These are phyloP conservation scores for Herminia tarsipennalis DNA, from an alignment of 2,888 invertebrate species.

Conservation along the genomic window DNA sequence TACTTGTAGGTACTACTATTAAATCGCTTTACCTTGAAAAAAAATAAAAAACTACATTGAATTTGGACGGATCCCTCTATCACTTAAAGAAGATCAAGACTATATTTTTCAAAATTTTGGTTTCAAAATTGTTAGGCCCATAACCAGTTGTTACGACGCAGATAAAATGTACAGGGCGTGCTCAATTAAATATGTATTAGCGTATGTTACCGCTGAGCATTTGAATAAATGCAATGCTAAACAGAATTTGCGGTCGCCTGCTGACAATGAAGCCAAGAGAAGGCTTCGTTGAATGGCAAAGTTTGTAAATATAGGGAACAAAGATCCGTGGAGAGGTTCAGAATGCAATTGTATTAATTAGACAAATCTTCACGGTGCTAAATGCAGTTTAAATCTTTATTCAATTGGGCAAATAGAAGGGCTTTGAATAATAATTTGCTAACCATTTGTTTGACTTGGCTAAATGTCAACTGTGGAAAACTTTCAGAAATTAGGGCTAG, in stretches of 20 bases:
- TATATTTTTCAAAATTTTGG: constrained; percentile 26
- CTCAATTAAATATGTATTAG: constrained; percentile 80
- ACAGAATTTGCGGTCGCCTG: constrained; percentile 49
- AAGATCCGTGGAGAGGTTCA: constrained; percentile 36
- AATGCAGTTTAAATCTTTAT: constrained; percentile 36
- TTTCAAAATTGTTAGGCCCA: constrained; percentile 47
- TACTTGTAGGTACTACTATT: no score
- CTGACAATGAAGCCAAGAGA: constrained; percentile 48
- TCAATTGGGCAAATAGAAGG: constrained; percentile 37
- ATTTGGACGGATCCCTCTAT: background rate
- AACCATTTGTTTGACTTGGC: constrained; percentile 13
- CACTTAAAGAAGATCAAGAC: background rate
- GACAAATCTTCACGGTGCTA: constrained; percentile 34
- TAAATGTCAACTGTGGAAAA: constrained; percentile 2
- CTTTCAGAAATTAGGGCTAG: background rate
- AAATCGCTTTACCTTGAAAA: no score
- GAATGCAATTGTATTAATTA: constrained; percentile 44
- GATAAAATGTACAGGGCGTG: constrained; percentile 68
- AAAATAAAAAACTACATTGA: background rate
- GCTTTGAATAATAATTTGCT: constrained; percentile 27
- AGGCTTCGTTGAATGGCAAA: constrained; percentile 44
- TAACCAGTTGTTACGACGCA: constrained; percentile 57
- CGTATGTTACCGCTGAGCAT: constrained; percentile 61
- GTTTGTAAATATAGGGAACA: constrained; percentile 46
- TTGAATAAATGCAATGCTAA: constrained; percentile 69